Conservation (phyloP, 2,113 vertebrate genomes). For the Alexandromys fortis region DNA sequence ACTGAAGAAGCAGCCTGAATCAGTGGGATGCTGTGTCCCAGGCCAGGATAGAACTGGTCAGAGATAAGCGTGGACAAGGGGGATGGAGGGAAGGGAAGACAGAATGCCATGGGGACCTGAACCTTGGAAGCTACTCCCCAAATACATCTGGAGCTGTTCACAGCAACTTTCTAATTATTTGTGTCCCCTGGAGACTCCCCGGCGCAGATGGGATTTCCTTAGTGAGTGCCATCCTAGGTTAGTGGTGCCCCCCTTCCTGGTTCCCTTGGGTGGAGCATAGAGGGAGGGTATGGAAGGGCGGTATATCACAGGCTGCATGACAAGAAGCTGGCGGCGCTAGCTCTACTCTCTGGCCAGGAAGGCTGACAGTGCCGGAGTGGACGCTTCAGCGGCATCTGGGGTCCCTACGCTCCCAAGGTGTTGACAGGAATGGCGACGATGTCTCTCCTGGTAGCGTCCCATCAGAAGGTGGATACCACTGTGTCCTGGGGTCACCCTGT, state of each 20-base stretch:
- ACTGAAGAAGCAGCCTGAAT: conserved; percentile 72
- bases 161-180: background rate
- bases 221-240: background rate
- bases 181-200: background rate
- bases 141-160: background rate
- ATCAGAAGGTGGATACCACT: conserved; percentile 83
- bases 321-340: conserved; percentile 17
- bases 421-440: conserved; percentile 33
- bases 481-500: conserved; percentile 75
- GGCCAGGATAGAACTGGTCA: conserved; percentile 76
- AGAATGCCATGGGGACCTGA: background rate
- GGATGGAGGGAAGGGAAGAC: background rate
- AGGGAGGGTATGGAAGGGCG: background rate
- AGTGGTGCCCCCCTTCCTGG: background rate
- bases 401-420: background rate
- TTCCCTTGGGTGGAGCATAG: background rate
- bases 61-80: conserved; percentile 50
- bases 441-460: conserved; percentile 85
- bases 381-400: rapidly evolving
- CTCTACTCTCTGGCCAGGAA: conserved; percentile 39
- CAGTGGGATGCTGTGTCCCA: conserved; percentile 72
- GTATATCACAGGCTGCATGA: background rate
- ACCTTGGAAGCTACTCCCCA: background rate
- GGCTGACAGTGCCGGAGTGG: background rate
- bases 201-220: background rate